Evolutionary conservation across 2,113 vertebrate genomes (phyloP).

Genomic region (Alligator mississippiensis): DNA sequence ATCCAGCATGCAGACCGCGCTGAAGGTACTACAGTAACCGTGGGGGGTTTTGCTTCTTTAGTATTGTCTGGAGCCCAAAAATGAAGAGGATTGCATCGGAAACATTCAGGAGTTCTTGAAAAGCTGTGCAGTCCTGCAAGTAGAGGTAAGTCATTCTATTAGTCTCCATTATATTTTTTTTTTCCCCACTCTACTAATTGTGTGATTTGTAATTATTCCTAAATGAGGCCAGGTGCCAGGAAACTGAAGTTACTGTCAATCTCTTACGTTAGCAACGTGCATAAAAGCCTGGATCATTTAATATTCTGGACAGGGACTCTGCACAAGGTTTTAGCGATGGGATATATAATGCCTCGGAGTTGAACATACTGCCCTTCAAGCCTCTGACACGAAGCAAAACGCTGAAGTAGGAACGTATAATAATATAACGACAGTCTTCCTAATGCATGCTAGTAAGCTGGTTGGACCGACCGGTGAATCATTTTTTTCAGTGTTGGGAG

Average conservation of each 20-base stretch:
- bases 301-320: not conserved
- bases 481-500: not conserved
- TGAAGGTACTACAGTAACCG: constrained; percentile 14
- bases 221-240: not conserved
- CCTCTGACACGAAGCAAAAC: not conserved
- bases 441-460: not conserved
- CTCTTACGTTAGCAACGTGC: not conserved
- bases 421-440: not conserved
- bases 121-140: constrained; percentile 87
- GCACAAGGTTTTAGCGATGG: not conserved
- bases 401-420: not conserved
- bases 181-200: not conserved
- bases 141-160: constrained; percentile 87
- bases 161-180: not conserved
- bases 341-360: not conserved
- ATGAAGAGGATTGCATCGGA: constrained; percentile 87
- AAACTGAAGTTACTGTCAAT: not conserved
- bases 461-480: not conserved
- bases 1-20: not conserved
- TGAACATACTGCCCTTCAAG: not conserved
- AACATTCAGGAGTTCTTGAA: constrained; percentile 94
- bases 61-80: constrained; percentile 91
- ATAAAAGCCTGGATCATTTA: not conserved
- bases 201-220: not conserved
- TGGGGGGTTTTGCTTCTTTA: constrained; percentile 75